phyloP scores from a whole-genome alignment of 2,113 vertebrate species.

The Saimiri boliviensis region DNA sequence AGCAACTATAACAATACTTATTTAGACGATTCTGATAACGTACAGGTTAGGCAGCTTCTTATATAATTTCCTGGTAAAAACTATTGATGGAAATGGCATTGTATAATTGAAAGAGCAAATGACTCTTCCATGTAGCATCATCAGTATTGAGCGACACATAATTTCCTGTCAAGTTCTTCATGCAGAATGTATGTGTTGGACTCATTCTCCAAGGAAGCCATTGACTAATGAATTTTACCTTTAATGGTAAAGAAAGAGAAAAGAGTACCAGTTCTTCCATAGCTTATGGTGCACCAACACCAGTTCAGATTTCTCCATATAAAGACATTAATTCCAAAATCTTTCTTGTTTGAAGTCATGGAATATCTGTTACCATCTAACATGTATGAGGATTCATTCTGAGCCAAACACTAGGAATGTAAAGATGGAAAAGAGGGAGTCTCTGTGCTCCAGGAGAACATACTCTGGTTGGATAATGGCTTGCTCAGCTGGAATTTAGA shows the following conservation, averaged over 20 bases:
- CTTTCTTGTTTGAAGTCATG: background rate
- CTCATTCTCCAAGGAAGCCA: background rate
- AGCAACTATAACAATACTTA: background rate
- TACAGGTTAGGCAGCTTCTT: background rate
- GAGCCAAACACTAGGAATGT: background rate
- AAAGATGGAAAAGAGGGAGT: background rate
- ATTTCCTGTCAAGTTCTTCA: conserved; percentile 35
- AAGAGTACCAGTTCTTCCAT: background rate
- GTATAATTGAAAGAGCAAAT: background rate
- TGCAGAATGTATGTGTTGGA: background rate
- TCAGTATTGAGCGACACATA: background rate
- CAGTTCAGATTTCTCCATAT: background rate
- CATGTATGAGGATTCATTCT: too few species aligned
- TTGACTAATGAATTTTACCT: conserved; percentile 4
- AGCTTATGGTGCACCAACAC: background rate
- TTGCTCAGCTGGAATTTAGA: too few species aligned
- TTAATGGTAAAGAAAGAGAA: background rate
- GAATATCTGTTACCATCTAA: background rate
- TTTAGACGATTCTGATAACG: background rate
- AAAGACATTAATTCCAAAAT: background rate
- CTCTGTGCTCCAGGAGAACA: too few species aligned
- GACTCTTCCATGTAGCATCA: background rate
- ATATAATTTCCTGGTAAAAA: background rate
- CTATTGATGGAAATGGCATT: background rate
- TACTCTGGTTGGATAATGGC: too few species aligned